Conservation (phyloP, 2,797 vertebrate species). For the Crax fasciolata region DNA sequence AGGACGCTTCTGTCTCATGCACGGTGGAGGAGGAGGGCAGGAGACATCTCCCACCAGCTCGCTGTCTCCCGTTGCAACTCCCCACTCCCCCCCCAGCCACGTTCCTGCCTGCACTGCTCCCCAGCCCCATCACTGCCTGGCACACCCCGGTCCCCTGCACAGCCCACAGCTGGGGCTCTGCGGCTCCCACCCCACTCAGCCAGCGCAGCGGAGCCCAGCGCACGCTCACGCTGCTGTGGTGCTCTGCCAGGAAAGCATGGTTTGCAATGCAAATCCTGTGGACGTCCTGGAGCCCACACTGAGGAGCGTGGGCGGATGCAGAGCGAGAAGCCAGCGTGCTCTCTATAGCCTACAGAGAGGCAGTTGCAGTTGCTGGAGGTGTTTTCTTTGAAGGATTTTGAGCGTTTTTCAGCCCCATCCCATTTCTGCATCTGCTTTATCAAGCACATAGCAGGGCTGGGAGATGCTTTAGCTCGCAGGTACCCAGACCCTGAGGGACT, state of each 20-base stretch:
- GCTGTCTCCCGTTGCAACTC: background rate
- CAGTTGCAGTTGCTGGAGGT: background rate
- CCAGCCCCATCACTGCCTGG: background rate
- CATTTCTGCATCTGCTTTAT: background rate
- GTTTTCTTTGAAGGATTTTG: background rate
- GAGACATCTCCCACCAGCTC: too few relatives aligned
- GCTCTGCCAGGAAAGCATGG: background rate
- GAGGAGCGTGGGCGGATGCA: background rate
- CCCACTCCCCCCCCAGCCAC: background rate
- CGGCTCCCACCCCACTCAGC: background rate
- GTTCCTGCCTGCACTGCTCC: too few relatives aligned
- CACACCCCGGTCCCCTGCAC: background rate
- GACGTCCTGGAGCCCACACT: fast-evolving
- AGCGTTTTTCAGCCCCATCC: background rate
- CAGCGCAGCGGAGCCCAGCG: background rate
- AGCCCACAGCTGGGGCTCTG: fast-evolving
- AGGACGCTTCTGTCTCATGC: background rate
- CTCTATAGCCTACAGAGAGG: background rate
- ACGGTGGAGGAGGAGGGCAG: background rate
- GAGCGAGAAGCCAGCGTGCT: background rate
- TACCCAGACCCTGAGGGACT: too few relatives aligned
- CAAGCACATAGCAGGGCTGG: background rate
- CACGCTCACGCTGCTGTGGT: too few relatives aligned
- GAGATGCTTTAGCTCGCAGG: too few relatives aligned
- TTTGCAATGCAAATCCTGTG: background rate